phyloP scores from a whole-genome alignment of 1,140 invertebrate genomes.

The Matsumurasca onukii region DNA sequence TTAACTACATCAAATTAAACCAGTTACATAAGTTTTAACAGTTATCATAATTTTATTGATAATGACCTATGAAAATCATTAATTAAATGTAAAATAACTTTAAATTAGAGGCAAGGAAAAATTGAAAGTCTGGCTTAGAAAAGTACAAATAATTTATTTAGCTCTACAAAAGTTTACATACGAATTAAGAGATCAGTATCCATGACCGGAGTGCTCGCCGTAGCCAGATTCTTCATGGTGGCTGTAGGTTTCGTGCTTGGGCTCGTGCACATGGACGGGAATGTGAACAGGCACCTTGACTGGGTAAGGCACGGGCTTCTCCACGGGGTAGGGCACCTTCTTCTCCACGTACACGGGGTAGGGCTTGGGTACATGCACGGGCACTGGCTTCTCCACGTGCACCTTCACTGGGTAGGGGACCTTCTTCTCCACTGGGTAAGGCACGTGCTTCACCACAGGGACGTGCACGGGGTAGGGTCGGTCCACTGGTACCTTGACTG shows the following conservation, averaged over 20 bases:
- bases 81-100: no score
- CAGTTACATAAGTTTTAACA: no score
- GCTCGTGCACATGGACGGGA: conserved; percentile 43
- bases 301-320: conserved; percentile 67
- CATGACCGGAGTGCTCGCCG: not conserved
- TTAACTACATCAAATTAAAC: no score
- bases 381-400: conserved; percentile 49
- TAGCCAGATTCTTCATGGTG: conserved; percentile 16
- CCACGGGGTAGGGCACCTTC: conserved; percentile 46
- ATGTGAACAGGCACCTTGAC: conserved; percentile 58
- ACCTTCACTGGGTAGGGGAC: conserved; percentile 56
- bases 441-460: conserved; percentile 63
- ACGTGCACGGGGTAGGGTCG: conserved; percentile 46
- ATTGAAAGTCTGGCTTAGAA: no score
- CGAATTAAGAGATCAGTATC: no score
- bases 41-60: no score
- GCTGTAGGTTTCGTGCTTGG: conserved; percentile 6
- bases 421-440: conserved; percentile 48
- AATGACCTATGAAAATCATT: no score
- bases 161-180: no score
- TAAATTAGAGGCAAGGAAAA: no score
- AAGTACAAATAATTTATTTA: no score
- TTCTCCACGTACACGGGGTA: conserved; percentile 41
- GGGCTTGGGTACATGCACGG: conserved; percentile 39
- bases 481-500: conserved; percentile 56